These are phyloP conservation scores for Trachelus stipa DNA, from an alignment of 2,888 invertebrate species.

Conservation along the genomic window DNA sequence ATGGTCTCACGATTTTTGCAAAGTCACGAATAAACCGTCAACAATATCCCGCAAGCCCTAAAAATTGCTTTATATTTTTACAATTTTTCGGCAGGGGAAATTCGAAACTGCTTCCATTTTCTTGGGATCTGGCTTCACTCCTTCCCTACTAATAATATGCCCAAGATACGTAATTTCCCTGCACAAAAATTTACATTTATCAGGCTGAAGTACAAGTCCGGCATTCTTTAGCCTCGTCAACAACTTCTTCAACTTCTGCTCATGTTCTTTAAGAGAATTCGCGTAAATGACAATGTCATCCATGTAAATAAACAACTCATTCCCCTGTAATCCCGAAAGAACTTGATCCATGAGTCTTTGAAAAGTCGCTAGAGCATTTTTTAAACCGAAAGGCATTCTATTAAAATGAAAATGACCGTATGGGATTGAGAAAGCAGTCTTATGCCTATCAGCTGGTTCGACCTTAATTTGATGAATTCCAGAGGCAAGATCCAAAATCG, in stretches of 20 bases:
- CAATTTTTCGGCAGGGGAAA: not conserved
- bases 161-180: not conserved
- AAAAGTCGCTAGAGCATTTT: not conserved
- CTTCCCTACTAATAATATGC: not conserved
- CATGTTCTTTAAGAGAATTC: not conserved
- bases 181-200: not conserved
- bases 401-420: conserved; percentile 29
- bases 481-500: conserved; percentile 27
- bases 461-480: conserved; percentile 32
- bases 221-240: too few species aligned
- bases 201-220: not conserved
- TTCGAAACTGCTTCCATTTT: not conserved
- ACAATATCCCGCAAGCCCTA: conserved; percentile 27
- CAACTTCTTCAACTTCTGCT: too few species aligned
- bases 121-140: not conserved
- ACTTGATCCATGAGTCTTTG: not conserved
- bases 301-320: not conserved
- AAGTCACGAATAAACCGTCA: conserved; percentile 23
- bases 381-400: conserved; percentile 21
- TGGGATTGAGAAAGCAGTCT: conserved; percentile 31
- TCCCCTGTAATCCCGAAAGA: not conserved
- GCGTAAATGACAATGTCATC: not conserved
- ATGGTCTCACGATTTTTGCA: conserved; percentile 25
- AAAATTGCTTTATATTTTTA: conserved; percentile 10
- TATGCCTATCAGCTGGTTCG: conserved; percentile 21